Evolutionary conservation across 2,797 vertebrate genomes (phyloP), one percentile per base, ranked within the genome.

Genomic region (Pelobates cultripes): DNA sequence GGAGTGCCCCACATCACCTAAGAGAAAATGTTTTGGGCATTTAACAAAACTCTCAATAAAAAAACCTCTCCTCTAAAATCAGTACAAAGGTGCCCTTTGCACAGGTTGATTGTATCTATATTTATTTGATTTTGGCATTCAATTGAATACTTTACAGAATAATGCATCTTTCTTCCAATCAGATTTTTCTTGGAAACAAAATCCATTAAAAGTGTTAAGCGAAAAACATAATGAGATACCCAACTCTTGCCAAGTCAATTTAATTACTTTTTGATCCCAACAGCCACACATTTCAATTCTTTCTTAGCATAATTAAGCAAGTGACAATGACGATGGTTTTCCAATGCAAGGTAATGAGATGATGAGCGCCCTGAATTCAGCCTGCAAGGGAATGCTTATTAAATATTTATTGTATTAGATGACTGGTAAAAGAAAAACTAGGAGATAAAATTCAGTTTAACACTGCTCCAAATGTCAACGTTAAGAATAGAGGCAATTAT

Each of bases 291-390:
- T 89, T 92, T 91, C 90, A 90, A 90, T 88, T 90, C 88, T 92
- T 93, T 91, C 90, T 92, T 91, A 88, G 89, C 88, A 91, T 96
- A 95, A 96, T 96, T 95, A 95, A 95, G 91, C 89, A 91, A 92
- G 89, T 93, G 91, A 93, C 94, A 94, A 91, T 91, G 89, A 93
- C 85, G 89, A 93, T 92, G 90, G 91, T 93, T 93, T 92, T 94
- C 93, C 90, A 90, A 93, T 90, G 90, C 89, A 85, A 85, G 82
- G 87, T 94, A 95, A 95, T 94, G 94, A 95, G 94, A 92, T 91
- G 90, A 91, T 89, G 77, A 90, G 89, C 89, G 92, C 90, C 86
- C 88, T 90, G 87, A 88, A 93, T 92, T 91, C 89, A 89, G 91
- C 90, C 91, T 84, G 87, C 89, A 91, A 91, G 92, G 91, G 85